Evolutionary conservation across 2,888 invertebrate genomes (phyloP).

Genomic region (Geotrupes spiniger): DNA sequence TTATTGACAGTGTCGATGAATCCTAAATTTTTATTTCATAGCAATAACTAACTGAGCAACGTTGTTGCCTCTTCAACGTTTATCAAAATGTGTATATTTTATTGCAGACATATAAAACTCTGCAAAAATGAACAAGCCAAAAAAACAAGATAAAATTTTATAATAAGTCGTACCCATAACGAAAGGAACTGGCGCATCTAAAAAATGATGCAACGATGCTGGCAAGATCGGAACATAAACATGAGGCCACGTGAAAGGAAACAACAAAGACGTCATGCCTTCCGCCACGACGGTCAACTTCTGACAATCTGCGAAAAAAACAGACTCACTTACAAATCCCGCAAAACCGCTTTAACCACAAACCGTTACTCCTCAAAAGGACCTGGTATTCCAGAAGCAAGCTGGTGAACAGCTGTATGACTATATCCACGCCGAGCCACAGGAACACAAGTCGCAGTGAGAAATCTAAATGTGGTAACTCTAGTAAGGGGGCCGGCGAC

Average conservation of each 20-base stretch:
- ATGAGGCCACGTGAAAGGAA: constrained; percentile 98
- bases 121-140: no score
- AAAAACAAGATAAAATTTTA: no score
- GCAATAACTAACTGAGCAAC: no score
- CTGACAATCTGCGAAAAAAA: constrained; percentile 73
- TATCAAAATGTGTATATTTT: no score
- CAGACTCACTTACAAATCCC: neutral
- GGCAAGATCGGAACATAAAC: constrained; percentile 99
- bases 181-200: constrained; percentile 99
- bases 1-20: no score
- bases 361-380: constrained; percentile 87
- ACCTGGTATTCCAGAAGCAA: constrained; percentile 96
- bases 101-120: no score
- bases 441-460: constrained; percentile 84
- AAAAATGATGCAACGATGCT: constrained; percentile 89
- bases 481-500: constrained; percentile 72
- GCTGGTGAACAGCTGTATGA: constrained; percentile 91
- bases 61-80: no score
- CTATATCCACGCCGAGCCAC: constrained; percentile 86
- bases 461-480: constrained; percentile 94
- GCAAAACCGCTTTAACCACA: constrained; percentile 25
- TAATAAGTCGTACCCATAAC: constrained; percentile 95
- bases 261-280: constrained; percentile 81
- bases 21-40: no score
- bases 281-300: constrained; percentile 96